phyloP scores from a whole-genome alignment of 2,797 vertebrate genomes.

The Geotrypetes seraphini region DNA sequence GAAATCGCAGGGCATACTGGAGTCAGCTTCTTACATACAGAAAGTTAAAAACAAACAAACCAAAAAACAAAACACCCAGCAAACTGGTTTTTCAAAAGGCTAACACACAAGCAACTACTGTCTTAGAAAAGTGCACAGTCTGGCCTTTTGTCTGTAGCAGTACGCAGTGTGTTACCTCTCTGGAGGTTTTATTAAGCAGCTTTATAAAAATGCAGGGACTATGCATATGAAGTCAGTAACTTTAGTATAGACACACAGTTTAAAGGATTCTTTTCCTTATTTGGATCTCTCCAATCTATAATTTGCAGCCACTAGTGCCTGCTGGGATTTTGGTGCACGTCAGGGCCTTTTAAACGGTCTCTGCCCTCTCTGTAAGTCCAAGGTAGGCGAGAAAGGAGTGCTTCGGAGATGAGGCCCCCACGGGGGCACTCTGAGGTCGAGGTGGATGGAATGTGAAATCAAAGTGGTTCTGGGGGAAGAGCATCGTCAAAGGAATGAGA shows the following conservation, averaged over 20 bases:
- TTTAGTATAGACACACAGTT: slow-evolving; percentile 76
- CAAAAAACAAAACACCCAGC: too few relatives aligned
- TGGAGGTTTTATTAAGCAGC: slow-evolving; percentile 78
- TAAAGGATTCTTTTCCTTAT: too few relatives aligned
- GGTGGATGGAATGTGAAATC: slow-evolving; percentile 80
- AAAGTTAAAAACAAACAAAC: too few relatives aligned
- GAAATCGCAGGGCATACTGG: slow-evolving; percentile 25
- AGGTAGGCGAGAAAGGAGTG: slow-evolving; percentile 98
- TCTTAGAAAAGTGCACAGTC: slow-evolving; percentile 44
- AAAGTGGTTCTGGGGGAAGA: slow-evolving; percentile 81
- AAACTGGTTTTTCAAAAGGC: slow-evolving; percentile 46
- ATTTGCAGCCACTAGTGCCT: slow-evolving; percentile 61
- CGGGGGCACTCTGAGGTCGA: slow-evolving; percentile 71
- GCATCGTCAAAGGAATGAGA: slow-evolving; percentile 94
- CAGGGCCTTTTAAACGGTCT: slow-evolving; percentile 73
- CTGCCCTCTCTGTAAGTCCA: slow-evolving; percentile 88
- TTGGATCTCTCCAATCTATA: slow-evolving; percentile 37
- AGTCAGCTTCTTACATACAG: too few relatives aligned
- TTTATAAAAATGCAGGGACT: slow-evolving; percentile 87
- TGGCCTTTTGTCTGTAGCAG: slow-evolving; percentile 55
- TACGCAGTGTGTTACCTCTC: slow-evolving; percentile 57
- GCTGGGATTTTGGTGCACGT: slow-evolving; percentile 62
- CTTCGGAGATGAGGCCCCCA: slow-evolving; percentile 77
- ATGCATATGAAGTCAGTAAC: slow-evolving; percentile 82
- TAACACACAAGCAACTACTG: too few relatives aligned